These are phyloP conservation scores for Grammomys dolichurus DNA, from an alignment of 2,113 vertebrate species.

Conservation along the genomic window DNA sequence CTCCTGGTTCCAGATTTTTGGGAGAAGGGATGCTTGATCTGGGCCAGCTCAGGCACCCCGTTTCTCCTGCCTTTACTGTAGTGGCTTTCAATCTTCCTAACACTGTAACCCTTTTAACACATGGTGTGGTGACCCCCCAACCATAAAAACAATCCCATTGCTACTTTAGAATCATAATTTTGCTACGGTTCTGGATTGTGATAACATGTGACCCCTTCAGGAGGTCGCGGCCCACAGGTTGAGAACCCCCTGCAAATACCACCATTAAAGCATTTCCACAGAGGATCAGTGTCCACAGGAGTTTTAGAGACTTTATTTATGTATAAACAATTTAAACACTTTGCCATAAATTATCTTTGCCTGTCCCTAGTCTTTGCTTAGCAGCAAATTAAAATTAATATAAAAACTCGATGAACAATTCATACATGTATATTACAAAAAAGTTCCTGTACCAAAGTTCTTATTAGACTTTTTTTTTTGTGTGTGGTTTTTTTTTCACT, in stretches of 20 bases:
- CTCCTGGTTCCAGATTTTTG: too few relatives aligned
- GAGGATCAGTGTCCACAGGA: conserved; percentile 97
- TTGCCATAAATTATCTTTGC: conserved; percentile 99
- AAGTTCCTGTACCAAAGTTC: conserved; percentile 95
- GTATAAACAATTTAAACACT: conserved; percentile 99
- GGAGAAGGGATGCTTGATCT: background rate
- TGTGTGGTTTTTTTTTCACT: conserved; percentile 87
- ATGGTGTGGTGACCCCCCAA: background rate
- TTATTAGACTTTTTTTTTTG: conserved; percentile 91
- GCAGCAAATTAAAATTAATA: conserved; percentile 99
- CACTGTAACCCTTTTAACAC: background rate
- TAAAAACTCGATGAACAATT: conserved; percentile 99
- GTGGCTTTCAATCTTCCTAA: background rate
- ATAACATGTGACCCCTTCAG: background rate
- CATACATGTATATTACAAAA: conserved; percentile 99
- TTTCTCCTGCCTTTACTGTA: background rate
- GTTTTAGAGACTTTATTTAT: conserved; percentile 99
- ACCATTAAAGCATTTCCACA: conserved; percentile 80
- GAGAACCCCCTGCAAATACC: background rate
- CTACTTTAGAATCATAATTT: background rate
- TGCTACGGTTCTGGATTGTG: background rate
- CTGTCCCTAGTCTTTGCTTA: conserved; percentile 99
- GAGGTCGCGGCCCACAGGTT: background rate
- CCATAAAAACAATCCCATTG: background rate
- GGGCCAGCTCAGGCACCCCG: fast-evolving